These are phyloP conservation scores for Anisognathus igniventris DNA, from an alignment of 2,797 vertebrate genomes.

Conservation along the genomic window DNA sequence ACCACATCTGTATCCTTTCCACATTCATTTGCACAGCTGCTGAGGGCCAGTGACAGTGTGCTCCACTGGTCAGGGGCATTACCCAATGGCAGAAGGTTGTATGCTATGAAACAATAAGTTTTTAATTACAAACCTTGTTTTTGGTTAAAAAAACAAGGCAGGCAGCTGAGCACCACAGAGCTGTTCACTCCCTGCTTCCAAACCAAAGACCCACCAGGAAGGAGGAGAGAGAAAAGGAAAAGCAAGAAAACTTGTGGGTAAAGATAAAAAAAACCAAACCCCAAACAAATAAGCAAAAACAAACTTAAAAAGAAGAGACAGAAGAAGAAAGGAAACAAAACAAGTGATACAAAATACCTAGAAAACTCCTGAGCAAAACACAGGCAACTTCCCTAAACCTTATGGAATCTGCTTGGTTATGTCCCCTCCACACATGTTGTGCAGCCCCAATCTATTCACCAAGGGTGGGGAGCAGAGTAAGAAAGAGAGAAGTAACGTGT, in stretches of 20 bases:
- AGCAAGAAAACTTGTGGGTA: neutral
- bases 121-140: neutral
- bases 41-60: neutral
- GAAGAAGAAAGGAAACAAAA: neutral
- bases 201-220: neutral
- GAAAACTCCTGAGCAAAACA: neutral
- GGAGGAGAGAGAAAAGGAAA: neutral
- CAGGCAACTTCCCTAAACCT: neutral
- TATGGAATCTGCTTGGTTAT: neutral
- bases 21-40: neutral
- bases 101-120: neutral
- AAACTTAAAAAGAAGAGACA: neutral
- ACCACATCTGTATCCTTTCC: neutral
- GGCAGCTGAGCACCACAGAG: neutral
- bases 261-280: neutral
- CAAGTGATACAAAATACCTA: accelerated
- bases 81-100: neutral
- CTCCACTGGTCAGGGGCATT: neutral
- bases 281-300: neutral
- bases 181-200: neutral
- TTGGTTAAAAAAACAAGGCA: neutral
- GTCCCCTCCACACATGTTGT: neutral
- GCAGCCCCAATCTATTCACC: neutral
- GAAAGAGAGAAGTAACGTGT: neutral
- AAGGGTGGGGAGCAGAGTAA: neutral